A percentile compares a stretch with the other conserved stretches of the same genome.
Conservation (phyloP, 1,140 invertebrate species). For the Mesaphorura yosii region DNA sequence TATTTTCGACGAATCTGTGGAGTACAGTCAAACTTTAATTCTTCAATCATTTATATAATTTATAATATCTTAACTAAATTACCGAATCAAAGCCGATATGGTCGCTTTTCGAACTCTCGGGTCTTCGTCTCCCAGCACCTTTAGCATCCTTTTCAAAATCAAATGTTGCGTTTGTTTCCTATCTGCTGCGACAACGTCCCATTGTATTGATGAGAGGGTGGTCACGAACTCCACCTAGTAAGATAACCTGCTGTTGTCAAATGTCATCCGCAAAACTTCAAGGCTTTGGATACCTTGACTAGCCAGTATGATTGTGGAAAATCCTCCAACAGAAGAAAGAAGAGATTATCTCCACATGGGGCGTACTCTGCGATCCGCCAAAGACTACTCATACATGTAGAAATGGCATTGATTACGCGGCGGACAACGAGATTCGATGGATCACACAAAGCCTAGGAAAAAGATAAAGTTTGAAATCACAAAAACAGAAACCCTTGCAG, state of each 20-base stretch:
- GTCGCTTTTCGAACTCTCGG: conserved; percentile 58
- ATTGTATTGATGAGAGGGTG: conserved; percentile 19
- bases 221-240: conserved; percentile 17
- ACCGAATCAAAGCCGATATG: conserved; percentile 49
- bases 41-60: no score
- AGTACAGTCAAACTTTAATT: no score
- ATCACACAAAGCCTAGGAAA: conserved; percentile 15
- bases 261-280: no score
- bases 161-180: conserved; percentile 46
- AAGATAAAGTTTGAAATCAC: background rate
- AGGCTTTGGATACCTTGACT: conserved; percentile 56
- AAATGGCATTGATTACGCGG: conserved; percentile 19
- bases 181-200: conserved; percentile 17
- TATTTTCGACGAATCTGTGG: no score
- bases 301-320: conserved; percentile 72
- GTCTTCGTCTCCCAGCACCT: conserved; percentile 53
- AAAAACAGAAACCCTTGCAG: no score
- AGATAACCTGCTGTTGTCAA: background rate
- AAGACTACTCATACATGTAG: conserved; percentile 11
- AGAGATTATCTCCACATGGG: conserved; percentile 32
- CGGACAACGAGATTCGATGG: conserved; percentile 25
- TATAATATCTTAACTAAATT: no score
- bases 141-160: conserved; percentile 49
- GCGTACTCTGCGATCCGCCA: conserved; percentile 3
- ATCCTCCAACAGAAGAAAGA: conserved; percentile 51